phyloP scores from a whole-genome alignment of 2,888 invertebrate genomes.

The Salticus scenicus region DNA sequence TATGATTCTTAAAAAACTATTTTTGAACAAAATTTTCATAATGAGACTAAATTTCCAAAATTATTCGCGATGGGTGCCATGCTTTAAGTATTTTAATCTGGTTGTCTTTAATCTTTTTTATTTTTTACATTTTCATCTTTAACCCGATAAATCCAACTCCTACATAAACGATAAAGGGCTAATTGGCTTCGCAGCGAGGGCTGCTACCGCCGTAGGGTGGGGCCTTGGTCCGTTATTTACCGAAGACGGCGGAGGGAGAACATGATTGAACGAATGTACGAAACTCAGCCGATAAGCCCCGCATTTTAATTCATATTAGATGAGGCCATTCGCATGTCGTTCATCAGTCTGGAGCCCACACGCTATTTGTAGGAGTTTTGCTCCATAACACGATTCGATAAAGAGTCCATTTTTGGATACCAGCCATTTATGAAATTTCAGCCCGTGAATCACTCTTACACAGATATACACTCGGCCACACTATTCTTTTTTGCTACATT shows the following conservation, averaged over 20 bases:
- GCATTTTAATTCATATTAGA: slow-evolving; percentile 69
- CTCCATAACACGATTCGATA: slow-evolving; percentile 7
- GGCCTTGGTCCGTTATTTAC: slow-evolving; percentile 55
- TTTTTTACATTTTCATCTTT: slow-evolving; percentile 14
- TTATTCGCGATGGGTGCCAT: neutral
- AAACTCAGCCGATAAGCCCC: slow-evolving; percentile 55
- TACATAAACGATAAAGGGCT: slow-evolving; percentile 48
- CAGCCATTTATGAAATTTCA: slow-evolving; percentile 15
- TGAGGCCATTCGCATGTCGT: slow-evolving; percentile 64
- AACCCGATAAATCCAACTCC: slow-evolving; percentile 32
- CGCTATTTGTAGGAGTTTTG: slow-evolving; percentile 40
- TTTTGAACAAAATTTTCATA: too few species aligned
- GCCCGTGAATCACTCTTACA: neutral
- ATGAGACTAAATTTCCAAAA: neutral
- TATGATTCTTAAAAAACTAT: too few species aligned
- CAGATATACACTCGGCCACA: too few species aligned
- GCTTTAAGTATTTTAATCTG: neutral
- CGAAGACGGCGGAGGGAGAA: slow-evolving; percentile 40
- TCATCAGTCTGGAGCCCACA: slow-evolving; percentile 51
- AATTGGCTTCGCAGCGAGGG: slow-evolving; percentile 37
- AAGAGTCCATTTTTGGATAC: slow-evolving; percentile 9
- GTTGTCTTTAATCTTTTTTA: neutral
- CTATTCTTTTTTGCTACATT: too few species aligned
- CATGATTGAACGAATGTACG: slow-evolving; percentile 57
- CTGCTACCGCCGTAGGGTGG: slow-evolving; percentile 61